Percentiles rank a stretch among this genome's conserved stretches.
Conservation (phyloP, 2,113 vertebrate species). For the Trichechus manatus region DNA sequence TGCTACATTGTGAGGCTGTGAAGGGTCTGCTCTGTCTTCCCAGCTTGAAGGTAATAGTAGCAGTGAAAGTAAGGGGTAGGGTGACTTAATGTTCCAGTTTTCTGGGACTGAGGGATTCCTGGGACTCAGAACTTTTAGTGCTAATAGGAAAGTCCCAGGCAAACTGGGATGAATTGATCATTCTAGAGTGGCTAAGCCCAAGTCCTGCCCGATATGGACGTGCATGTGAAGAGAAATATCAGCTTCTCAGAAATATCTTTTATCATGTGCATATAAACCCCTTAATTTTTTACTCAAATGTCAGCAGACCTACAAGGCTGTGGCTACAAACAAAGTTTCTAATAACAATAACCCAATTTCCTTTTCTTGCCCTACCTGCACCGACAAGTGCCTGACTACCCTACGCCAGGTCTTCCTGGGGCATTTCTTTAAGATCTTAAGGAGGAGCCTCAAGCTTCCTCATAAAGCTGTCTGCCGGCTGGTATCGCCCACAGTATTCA, state of each 20-base stretch:
- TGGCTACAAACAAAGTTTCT: neutral
- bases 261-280: neutral
- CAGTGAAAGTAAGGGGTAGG: neutral
- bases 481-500: neutral
- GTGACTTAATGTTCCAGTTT: neutral
- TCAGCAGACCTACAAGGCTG: neutral
- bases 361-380: neutral
- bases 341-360: neutral
- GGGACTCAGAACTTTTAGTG: neutral
- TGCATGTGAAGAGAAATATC: neutral
- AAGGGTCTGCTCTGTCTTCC: neutral
- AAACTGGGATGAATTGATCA: neutral
- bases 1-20: neutral
- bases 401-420: neutral
- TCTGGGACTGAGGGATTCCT: neutral
- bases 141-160: neutral
- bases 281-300: neutral
- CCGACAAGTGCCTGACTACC: neutral
- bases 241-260: constrained; percentile 19
- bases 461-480: neutral
- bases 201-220: neutral
- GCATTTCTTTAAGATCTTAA: neutral
- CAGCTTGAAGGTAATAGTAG: neutral
- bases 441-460: neutral
- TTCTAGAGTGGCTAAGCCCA: neutral